Base-by-base conservation (phyloP, 1,140 invertebrate genomes). In the Neodiprion virginianus region DNA sequence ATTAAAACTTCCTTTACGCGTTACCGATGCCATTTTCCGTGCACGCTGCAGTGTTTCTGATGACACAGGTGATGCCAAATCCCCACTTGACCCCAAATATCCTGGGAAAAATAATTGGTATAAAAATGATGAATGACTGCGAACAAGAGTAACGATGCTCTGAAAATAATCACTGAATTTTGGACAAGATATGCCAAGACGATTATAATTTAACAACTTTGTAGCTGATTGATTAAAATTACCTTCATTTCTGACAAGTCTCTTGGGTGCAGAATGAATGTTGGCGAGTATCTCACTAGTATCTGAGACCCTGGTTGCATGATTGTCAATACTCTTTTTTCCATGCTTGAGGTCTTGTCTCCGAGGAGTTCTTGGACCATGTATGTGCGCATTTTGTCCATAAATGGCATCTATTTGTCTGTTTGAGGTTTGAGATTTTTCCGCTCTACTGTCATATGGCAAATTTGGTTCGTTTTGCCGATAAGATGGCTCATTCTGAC, bases 1-100 rank as follows among this genome's bases (percentile, higher is more conserved):
- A 74, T 87, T 86, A 68, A 87, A 87, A 73, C 85, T 87, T 14
- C 81, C 85, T 71, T 87, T 85, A 11, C 85, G 81, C 72, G 70
- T 82, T 8, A 86, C 73, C 0, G 77, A 77, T 11, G 74, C 76
- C 21, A 85, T 79, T 74, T 80, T 85, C 66, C 80, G 83, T 12
- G 72, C 74, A 9, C 79, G 79, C 66, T 85, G 80, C 7, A 85
- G 72, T 0, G 82, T 82, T 9, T 85, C 81, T 1, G 82, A 82
- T 11, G 73, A 69, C 7, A 74, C 68, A 14, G 80, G 81, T 72
- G 53, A 80, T 0, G 80, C 78, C 5, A 85, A 74, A 72, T 86
- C 82, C 0, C 77, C 78, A 69, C 76, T 87, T 4, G 85, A 87
- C 48, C 80, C 81, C 10, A 81, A 83, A 71, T 82, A 81, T 71